A percentile compares a stretch with the other conserved stretches of the same genome.
These are phyloP conservation scores for Varecia variegata DNA, from an alignment of 2,797 vertebrate genomes.

Conservation along the genomic window DNA sequence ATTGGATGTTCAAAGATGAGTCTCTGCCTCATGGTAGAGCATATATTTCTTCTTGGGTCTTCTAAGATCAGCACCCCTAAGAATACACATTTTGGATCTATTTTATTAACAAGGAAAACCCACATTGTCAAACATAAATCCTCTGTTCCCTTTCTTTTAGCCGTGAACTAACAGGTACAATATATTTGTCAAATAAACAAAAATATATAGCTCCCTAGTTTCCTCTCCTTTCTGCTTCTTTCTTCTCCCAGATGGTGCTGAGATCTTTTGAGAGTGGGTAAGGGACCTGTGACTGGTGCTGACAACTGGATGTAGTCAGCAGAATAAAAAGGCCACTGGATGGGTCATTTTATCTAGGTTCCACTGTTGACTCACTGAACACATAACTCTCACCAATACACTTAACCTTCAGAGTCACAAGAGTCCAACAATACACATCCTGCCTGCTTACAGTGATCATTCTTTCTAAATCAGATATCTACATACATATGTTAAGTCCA, in stretches of 20 bases:
- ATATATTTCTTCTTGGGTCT: neutral
- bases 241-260: neutral
- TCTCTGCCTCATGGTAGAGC: neutral
- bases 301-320: neutral
- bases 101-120: slow-evolving; percentile 39
- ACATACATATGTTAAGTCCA: neutral
- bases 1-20: neutral
- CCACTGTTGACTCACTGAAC: neutral
- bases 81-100: slow-evolving; percentile 19
- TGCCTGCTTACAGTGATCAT: neutral
- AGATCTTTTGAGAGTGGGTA: neutral
- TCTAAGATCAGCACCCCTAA: neutral
- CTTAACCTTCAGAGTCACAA: neutral
- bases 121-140: slow-evolving; percentile 25
- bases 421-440: neutral
- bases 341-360: neutral
- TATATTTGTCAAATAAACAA: slow-evolving; percentile 29
- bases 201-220: neutral
- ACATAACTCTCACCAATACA: neutral
- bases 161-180: neutral
- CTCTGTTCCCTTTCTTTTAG: neutral
- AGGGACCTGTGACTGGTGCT: neutral
- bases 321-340: neutral
- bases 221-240: neutral
- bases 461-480: slow-evolving; percentile 32